phyloP scores from a whole-genome alignment of 1,140 invertebrate genomes.

The Mizuhopecten yessoensis region DNA sequence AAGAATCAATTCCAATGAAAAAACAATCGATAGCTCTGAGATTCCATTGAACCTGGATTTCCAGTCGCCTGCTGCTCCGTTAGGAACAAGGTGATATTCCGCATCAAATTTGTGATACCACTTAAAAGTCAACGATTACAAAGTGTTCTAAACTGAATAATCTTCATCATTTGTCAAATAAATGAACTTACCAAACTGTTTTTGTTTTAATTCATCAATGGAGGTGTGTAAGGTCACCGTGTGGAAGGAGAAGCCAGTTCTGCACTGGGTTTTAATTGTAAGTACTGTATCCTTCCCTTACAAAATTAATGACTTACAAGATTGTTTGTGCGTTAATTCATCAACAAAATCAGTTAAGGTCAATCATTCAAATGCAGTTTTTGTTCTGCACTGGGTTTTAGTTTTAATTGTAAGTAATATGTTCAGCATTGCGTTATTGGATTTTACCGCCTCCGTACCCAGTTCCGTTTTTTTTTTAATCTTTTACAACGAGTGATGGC shows the following conservation, averaged over 20 bases:
- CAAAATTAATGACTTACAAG: constrained; percentile 39
- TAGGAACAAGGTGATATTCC: background rate
- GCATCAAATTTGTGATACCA: constrained; percentile 19
- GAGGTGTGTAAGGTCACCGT: background rate
- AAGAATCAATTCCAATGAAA: constrained; percentile 30
- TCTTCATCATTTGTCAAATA: constrained; percentile 22
- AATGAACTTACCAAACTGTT: constrained; percentile 28
- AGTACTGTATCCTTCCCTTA: background rate
- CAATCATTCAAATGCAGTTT: constrained; percentile 10
- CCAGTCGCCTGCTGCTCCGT: background rate
- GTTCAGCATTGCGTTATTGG: constrained; percentile 13
- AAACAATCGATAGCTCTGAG: background rate
- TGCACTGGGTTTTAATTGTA: constrained; percentile 5
- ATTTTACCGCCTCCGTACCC: constrained; percentile 1
- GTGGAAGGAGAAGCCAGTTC: background rate
- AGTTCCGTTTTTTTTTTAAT: background rate
- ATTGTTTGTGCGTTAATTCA: constrained; percentile 35
- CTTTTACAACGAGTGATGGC: constrained; percentile 27
- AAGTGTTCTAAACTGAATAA: constrained; percentile 6
- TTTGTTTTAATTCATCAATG: constrained; percentile 21
- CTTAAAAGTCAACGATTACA: constrained; percentile 28
- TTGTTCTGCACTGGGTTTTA: constrained; percentile 19
- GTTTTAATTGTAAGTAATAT: constrained; percentile 40
- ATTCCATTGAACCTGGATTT: constrained; percentile 23
- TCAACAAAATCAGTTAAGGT: background rate